phyloP scores from a whole-genome alignment of 2,797 vertebrate species.

The Poeciliopsis turneri region DNA sequence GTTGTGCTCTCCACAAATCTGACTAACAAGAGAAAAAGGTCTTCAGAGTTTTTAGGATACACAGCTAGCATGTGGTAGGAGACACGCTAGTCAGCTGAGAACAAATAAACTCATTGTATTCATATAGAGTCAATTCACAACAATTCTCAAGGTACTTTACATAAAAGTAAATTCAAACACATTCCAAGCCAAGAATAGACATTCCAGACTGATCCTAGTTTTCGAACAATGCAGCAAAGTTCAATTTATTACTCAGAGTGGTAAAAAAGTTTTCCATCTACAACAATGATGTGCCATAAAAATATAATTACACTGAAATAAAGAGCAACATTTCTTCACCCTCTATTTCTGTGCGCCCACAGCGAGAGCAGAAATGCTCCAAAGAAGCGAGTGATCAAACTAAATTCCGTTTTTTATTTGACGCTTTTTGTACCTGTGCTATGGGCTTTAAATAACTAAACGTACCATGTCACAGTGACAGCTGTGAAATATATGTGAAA shows the following conservation, averaged over 20 bases:
- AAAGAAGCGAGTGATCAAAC: conserved; percentile 1
- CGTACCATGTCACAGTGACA: conserved; percentile 19
- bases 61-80: neutral
- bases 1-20: neutral
- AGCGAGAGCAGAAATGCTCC: neutral
- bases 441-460: conserved; percentile 2
- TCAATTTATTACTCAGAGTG: neutral
- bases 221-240: neutral
- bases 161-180: neutral
- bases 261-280: neutral
- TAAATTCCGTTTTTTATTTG: conserved; percentile 10
- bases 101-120: neutral
- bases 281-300: neutral
- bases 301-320: neutral
- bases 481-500: conserved; percentile 13
- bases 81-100: neutral
- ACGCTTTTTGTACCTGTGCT: conserved; percentile 1
- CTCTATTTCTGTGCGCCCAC: neutral
- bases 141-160: neutral
- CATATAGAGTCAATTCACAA: neutral
- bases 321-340: neutral
- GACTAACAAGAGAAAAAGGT: neutral
- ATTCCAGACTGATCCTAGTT: neutral
- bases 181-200: neutral
- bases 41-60: neutral